Evolutionary conservation across 2,113 vertebrate genomes (phyloP), one percentile per base, ranked within the genome.

Genomic region (Ursus arctos): DNA sequence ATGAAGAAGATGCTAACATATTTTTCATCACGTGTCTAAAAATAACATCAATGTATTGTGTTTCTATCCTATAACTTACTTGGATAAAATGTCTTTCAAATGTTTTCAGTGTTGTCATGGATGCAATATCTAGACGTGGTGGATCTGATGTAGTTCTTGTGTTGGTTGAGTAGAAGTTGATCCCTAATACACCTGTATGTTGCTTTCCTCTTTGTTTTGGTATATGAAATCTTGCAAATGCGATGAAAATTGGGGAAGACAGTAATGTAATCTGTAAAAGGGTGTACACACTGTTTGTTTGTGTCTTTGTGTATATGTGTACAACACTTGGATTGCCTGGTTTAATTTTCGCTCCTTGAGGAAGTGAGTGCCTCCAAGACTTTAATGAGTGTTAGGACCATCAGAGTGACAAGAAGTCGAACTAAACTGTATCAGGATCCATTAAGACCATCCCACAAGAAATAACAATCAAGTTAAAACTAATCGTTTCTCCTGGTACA

Each of bases 81-180:
- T 98, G 92, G 97, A 90, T 97, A 95, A 95, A 97, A 98, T 95
- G 88, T 88, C 96, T 97, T 97, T 97, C 98, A 49, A 12, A 74
- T 47, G 76, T 83, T 88, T 61, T 77, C n/a, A 59, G 5, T 96
- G 95, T 96, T 96, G 79, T 92, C 92, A 61, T 97, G 97, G 97
- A 97, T 93, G 79, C 14, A 31, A 59, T 98, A 84, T 97, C 95
- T 93, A 69, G 67, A 83, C 85, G 96, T 76, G 88, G 59, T 61
- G 88, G 81, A 94, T 97, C 97, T 97, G 93, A 94, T 81, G 94
- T 95, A 97, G 80, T 94, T 93, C 53, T 61, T 61, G 36, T 43
- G 53, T 26, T 74, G 3, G 5, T 59, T 57, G 80, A 67, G 33
- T 97, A 96, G 96, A 91, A 96, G 63, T 94, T 92, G 92, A 97